phyloP scores from a whole-genome alignment of 2,888 invertebrate genomes.

The Hoplodrina ambigua region DNA sequence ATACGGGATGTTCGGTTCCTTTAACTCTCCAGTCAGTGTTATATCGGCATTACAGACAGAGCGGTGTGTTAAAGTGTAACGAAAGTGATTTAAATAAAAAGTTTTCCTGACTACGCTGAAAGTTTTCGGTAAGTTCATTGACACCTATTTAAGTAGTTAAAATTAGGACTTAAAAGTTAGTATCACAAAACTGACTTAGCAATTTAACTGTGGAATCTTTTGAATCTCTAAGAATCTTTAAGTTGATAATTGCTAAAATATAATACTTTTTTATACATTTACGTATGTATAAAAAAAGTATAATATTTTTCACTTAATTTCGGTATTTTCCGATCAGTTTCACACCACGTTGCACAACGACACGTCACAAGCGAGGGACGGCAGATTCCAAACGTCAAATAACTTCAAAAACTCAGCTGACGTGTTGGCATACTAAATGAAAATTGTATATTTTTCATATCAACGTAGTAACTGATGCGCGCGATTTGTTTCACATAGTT shows the following conservation, averaged over 20 bases:
- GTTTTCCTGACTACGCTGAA: background rate
- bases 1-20: constrained; percentile 25
- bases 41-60: constrained; percentile 18
- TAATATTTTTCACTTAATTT: background rate
- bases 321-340: background rate
- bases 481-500: constrained; percentile 29
- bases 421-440: constrained; percentile 9
- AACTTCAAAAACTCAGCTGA: constrained; percentile 18
- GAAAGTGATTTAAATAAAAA: constrained; percentile 1
- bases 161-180: background rate
- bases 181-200: background rate
- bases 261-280: too few relatives aligned
- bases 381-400: constrained; percentile 37
- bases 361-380: background rate
- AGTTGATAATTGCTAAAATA: too few relatives aligned
- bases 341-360: background rate
- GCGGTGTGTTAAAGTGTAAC: constrained; percentile 37
- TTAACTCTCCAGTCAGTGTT: constrained; percentile 50
- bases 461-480: constrained; percentile 25
- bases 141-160: background rate
- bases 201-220: background rate
- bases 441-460: constrained; percentile 29
- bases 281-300: too few relatives aligned
- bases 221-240: background rate
- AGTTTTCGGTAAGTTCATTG: constrained; percentile 24